Percentiles rank a stretch among this genome's conserved stretches.
Conservation (phyloP, 2,797 vertebrate species). For the Antrozous pallidus region DNA sequence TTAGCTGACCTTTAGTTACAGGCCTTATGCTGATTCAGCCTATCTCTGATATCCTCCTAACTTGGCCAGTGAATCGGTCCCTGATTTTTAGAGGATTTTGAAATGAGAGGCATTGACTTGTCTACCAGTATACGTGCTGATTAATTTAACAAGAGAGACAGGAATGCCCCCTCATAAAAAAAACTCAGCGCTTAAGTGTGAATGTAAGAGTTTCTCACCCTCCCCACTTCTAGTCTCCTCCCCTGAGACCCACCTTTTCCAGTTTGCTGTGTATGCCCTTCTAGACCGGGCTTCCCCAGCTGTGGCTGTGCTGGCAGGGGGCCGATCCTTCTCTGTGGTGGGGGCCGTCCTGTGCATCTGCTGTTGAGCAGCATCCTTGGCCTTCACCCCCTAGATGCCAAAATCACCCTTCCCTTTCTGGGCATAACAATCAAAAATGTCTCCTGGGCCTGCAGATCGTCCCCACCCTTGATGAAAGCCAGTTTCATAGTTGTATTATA, state of each 20-base stretch:
- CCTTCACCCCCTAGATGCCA: neutral
- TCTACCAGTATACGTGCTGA: neutral
- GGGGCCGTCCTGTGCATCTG: neutral
- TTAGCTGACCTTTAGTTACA: neutral
- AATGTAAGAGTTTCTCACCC: neutral
- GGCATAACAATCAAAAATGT: neutral
- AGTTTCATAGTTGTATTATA: neutral
- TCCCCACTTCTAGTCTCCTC: neutral
- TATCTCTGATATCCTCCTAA: neutral
- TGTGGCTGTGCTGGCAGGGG: neutral
- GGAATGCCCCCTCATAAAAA: neutral
- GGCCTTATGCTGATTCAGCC: neutral
- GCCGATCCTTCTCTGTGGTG: neutral
- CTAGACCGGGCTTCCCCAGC: neutral
- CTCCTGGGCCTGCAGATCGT: neutral
- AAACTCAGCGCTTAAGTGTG: neutral
- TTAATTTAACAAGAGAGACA: neutral
- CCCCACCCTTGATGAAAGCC: neutral
- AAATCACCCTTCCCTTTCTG: neutral
- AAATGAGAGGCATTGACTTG: neutral
- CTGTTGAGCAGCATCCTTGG: neutral
- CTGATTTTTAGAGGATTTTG: neutral
- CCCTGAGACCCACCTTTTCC: neutral
- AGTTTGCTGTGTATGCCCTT: neutral
- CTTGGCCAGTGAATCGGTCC: neutral